These are phyloP conservation scores for Lagopus leucura DNA, from an alignment of 2,113 vertebrate genomes.

Conservation along the genomic window DNA sequence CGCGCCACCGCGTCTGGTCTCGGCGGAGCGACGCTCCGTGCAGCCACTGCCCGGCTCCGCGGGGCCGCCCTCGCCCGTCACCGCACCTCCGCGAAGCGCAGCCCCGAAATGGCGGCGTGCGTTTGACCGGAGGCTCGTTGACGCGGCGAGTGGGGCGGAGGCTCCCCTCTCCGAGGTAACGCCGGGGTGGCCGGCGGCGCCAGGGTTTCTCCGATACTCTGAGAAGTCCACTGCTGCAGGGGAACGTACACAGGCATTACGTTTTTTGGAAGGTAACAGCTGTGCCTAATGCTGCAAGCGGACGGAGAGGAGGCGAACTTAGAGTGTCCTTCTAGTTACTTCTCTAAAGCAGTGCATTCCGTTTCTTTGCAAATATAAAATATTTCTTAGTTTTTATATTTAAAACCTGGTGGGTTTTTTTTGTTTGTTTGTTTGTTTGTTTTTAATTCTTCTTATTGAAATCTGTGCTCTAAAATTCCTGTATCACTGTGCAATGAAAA, in stretches of 20 bases:
- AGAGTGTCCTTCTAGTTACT: not conserved
- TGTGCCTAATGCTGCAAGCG: rapidly evolving
- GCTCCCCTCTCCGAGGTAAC: not conserved
- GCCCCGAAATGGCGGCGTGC: not conserved
- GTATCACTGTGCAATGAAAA: not conserved
- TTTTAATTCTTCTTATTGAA: not conserved
- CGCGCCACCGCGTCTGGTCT: too few species aligned
- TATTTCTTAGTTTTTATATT: not conserved
- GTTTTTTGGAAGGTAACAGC: not conserved
- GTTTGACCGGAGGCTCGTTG: not conserved
- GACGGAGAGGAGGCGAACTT: not conserved
- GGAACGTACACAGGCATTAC: rapidly evolving
- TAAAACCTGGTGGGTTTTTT: not conserved
- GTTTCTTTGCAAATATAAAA: not conserved
- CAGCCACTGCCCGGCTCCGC: too few species aligned
- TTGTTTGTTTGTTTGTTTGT: too few species aligned
- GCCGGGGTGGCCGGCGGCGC: not conserved
- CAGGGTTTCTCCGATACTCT: not conserved
- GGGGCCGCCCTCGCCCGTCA: not conserved
- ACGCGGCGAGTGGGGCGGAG: not conserved
- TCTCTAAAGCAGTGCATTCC: not conserved
- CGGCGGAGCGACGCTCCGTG: too few species aligned
- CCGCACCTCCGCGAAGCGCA: not conserved
- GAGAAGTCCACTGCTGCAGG: not conserved
- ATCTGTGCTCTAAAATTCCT: not conserved